Percentiles rank a stretch among this genome's conserved stretches.
Conservation (phyloP, 2,113 vertebrate genomes). For the Coregonus clupeaformis region DNA sequence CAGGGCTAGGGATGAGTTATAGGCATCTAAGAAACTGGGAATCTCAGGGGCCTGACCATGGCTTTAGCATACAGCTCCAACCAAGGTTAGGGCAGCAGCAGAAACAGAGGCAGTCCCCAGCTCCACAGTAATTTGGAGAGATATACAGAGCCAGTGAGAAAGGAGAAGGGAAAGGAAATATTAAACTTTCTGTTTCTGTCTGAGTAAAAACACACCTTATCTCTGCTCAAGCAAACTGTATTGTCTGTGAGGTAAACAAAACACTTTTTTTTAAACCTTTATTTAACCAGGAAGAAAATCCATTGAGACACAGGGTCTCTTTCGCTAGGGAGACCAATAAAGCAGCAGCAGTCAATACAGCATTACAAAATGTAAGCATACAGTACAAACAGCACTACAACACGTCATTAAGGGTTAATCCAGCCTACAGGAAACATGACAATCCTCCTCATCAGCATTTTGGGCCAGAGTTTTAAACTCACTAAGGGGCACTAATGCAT, state of each 20-base stretch:
- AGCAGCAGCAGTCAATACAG: background rate
- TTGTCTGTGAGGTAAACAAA: too few relatives aligned
- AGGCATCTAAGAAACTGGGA: constrained; percentile 79
- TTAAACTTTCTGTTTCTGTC: background rate
- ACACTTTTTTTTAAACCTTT: too few relatives aligned
- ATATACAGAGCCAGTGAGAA: constrained; percentile 53
- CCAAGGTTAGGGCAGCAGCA: constrained; percentile 53
- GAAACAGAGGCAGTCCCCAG: constrained; percentile 39
- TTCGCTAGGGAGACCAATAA: too few relatives aligned
- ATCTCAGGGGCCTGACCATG: constrained; percentile 75
- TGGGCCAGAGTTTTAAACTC: too few relatives aligned
- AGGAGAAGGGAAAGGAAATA: constrained; percentile 8
- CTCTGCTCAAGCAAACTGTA: too few relatives aligned
- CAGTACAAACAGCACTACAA: too few relatives aligned
- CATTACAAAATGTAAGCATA: background rate
- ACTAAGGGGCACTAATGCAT: too few relatives aligned
- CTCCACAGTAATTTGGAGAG: constrained; percentile 47
- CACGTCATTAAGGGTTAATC: too few relatives aligned
- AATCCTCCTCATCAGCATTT: too few relatives aligned
- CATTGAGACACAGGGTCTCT: too few relatives aligned
- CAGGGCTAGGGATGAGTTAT: constrained; percentile 76
- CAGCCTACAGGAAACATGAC: too few relatives aligned
- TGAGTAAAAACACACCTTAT: background rate
- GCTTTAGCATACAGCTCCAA: constrained; percentile 72
- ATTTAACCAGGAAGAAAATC: too few relatives aligned